These are phyloP conservation scores for Lomographa bimaculata DNA, from an alignment of 2,888 invertebrate genomes.

Conservation along the genomic window DNA sequence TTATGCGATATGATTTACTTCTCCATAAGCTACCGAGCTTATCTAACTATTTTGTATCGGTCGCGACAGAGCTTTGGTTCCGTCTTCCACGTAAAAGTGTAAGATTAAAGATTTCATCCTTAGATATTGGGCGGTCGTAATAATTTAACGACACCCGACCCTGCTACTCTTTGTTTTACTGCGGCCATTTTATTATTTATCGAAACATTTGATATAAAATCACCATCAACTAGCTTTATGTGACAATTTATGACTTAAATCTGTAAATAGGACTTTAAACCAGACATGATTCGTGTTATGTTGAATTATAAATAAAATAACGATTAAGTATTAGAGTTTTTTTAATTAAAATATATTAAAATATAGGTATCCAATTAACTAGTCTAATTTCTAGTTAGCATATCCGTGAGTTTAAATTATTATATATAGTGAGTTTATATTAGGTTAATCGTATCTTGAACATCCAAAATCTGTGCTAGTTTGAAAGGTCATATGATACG, in stretches of 20 bases:
- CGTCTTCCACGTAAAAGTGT: slow-evolving; percentile 63
- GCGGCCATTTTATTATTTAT: slow-evolving; percentile 77
- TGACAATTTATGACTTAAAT: slow-evolving; percentile 58
- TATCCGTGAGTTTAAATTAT: no score
- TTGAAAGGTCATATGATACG: no score
- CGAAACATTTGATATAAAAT: slow-evolving; percentile 75
- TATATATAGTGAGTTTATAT: no score
- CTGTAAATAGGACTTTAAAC: slow-evolving; percentile 43
- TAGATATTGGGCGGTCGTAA: slow-evolving; percentile 78
- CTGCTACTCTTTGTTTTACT: slow-evolving; percentile 72
- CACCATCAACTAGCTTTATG: slow-evolving; percentile 70
- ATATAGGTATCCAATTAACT: no score
- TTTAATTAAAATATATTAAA: no score
- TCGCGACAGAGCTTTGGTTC: slow-evolving; percentile 53
- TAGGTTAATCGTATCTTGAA: no score
- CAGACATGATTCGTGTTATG: slow-evolving; percentile 1
- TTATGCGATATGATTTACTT: slow-evolving; percentile 61
- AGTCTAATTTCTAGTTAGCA: no score
- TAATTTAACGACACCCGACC: slow-evolving; percentile 75
- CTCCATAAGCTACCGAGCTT: slow-evolving; percentile 52
- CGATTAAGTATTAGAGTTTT: no score
- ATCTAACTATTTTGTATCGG: slow-evolving; percentile 57
- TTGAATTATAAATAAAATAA: no score
- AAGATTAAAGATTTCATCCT: slow-evolving; percentile 78
- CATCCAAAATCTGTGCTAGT: no score